Conservation (phyloP, 2,797 vertebrate species). For the Aulostomus chinensis region DNA sequence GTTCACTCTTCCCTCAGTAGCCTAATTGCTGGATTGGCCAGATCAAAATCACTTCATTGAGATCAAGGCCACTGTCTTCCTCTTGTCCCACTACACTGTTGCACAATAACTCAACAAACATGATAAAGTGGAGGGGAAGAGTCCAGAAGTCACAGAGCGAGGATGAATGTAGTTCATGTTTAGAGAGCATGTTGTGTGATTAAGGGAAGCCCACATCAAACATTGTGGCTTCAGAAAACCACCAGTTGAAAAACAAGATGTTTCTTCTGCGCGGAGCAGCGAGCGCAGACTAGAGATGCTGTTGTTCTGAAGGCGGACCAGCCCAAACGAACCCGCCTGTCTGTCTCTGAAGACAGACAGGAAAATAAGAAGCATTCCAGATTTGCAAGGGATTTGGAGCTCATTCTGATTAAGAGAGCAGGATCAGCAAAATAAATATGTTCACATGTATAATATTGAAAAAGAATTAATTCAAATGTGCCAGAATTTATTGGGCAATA, state of each 20-base stretch:
- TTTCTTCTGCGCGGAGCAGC: constrained; percentile 65
- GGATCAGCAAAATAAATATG: constrained; percentile 1
- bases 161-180: constrained; percentile 81
- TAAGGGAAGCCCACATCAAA: constrained; percentile 83
- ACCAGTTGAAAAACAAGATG: constrained; percentile 80
- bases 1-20: constrained; percentile 76
- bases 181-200: constrained; percentile 83
- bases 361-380: constrained; percentile 52
- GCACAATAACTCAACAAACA: constrained; percentile 76
- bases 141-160: constrained; percentile 59
- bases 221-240: constrained; percentile 74
- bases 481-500: not conserved
- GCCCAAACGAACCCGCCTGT: constrained; percentile 67
- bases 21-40: constrained; percentile 74
- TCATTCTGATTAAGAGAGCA: constrained; percentile 25
- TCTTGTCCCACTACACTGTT: constrained; percentile 61
- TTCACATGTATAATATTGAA: too few species aligned
- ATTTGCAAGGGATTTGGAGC: constrained; percentile 33
- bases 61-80: constrained; percentile 73
- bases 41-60: constrained; percentile 77
- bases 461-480: not conserved
- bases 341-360: constrained; percentile 67
- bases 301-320: constrained; percentile 67
- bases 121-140: constrained; percentile 19
- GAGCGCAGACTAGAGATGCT: constrained; percentile 61